A percentile compares a stretch with the other conserved stretches of the same genome.
phyloP scores from a whole-genome alignment of 2,113 vertebrate genomes.

The Albula goreensis region DNA sequence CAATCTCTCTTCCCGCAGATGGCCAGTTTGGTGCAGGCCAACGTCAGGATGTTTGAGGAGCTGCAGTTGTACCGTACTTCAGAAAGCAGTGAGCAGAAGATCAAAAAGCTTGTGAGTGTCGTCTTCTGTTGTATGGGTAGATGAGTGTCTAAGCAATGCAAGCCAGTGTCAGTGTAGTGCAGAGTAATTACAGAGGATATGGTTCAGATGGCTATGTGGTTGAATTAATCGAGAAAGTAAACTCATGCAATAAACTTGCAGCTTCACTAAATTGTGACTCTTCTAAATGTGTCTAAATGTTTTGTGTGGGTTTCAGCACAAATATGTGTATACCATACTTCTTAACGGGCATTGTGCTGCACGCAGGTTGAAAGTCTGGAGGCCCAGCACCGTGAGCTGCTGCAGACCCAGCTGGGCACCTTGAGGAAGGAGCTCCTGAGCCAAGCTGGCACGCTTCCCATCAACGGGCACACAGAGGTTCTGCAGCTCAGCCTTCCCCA shows the following conservation, averaged over 20 bases:
- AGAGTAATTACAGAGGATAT: not conserved
- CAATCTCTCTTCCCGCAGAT: slow-evolving; percentile 32
- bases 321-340: not conserved
- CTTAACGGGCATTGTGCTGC: slow-evolving; percentile 2
- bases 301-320: not conserved
- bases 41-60: slow-evolving; percentile 53
- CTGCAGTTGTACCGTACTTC: slow-evolving; percentile 44
- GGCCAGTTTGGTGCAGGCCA: slow-evolving; percentile 44
- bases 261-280: no score
- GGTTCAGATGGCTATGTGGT: not conserved
- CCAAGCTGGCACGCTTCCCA: slow-evolving; percentile 9
- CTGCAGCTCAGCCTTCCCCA: slow-evolving; percentile 28
- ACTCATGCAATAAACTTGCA: no score
- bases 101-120: slow-evolving; percentile 49
- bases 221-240: not conserved
- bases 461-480: slow-evolving; percentile 35
- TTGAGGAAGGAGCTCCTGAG: slow-evolving; percentile 48
- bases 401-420: slow-evolving; percentile 52
- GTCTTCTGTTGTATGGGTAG: not conserved
- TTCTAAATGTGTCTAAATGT: not conserved
- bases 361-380: slow-evolving; percentile 53
- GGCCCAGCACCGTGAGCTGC: slow-evolving; percentile 51
- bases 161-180: not conserved
- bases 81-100: slow-evolving; percentile 49
- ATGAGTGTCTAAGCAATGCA: not conserved